A percentile compares a stretch with the other conserved stretches of the same genome.
Evolutionary conservation across 2,888 invertebrate genomes (phyloP).

Genomic region (Ophion obscuratus): DNA sequence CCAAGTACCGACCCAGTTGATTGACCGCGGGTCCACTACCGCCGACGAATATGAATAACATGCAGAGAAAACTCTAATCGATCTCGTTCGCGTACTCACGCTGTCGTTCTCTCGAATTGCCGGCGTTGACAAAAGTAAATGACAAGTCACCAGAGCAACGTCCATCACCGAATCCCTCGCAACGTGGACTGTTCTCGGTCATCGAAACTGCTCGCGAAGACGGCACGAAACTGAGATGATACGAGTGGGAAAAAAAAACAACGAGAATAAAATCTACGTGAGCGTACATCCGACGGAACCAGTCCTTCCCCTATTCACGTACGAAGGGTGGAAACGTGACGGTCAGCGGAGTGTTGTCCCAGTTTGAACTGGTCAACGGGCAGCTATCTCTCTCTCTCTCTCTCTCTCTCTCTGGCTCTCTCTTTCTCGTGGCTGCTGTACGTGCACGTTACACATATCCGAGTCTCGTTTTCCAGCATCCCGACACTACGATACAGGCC

Average conservation of each 20-base stretch:
- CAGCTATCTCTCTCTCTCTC: slow-evolving; percentile 28
- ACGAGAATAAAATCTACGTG: slow-evolving; percentile 28
- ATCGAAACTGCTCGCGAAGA: slow-evolving; percentile 58
- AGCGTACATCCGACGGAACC: slow-evolving; percentile 72
- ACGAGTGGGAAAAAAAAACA: slow-evolving; percentile 17
- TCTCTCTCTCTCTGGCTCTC: slow-evolving; percentile 21
- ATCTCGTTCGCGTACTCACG: slow-evolving; percentile 10
- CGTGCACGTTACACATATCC: not conserved
- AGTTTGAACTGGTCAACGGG: slow-evolving; percentile 77
- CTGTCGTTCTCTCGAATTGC: not conserved
- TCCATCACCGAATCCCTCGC: slow-evolving; percentile 63
- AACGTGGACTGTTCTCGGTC: slow-evolving; percentile 70
- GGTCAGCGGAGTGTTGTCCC: slow-evolving; percentile 64
- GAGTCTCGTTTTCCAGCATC: slow-evolving; percentile 78
- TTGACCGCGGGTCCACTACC: no score
- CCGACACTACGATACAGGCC: slow-evolving; percentile 69
- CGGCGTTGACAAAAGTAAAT: not conserved
- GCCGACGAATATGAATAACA: no score
- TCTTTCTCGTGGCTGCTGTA: not conserved
- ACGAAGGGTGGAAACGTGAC: slow-evolving; percentile 65
- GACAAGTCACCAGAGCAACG: slow-evolving; percentile 40
- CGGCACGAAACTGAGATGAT: slow-evolving; percentile 46
- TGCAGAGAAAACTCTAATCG: not conserved
- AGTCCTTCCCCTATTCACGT: slow-evolving; percentile 73
- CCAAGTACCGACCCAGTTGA: no score